Base-by-base conservation (phyloP, 2,888 invertebrate species). In the Cabera pusaria region DNA sequence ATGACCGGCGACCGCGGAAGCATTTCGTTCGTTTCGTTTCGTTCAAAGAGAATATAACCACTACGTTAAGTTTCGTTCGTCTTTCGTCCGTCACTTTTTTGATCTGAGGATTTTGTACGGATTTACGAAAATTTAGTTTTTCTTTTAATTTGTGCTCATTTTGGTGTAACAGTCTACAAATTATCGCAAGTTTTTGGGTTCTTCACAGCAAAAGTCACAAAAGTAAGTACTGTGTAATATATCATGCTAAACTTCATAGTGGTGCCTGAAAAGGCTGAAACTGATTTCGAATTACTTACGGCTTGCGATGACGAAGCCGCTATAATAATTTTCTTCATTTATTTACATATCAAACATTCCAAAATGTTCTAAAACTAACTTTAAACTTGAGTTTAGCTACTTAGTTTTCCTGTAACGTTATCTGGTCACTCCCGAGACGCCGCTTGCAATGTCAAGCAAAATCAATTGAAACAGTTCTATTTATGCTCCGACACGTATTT, bases 1-100 rank as follows among this genome's bases (percentile, higher is more conserved):
- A 66, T 70, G 71, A 69, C 71, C 64, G 64, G 54, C n/a, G n/a
- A n/a, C n/a, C n/a, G 66, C 73, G 78, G 80, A 80, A 80, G 68
- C 71, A 41, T 64, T 58, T 66, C 54, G 60, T 64, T 70, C 72
- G 74, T 82, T 78, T 77, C n/a, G n/a, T 79, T 76, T 83, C n/a
- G n/a, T n/a, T n/a, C n/a, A n/a, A n/a, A n/a, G n/a, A n/a, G n/a
- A n/a, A n/a, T n/a, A n/a, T n/a, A n/a, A n/a, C n/a, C n/a, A n/a
- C n/a, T n/a, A n/a, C n/a, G n/a, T n/a, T n/a, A n/a, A n/a, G n/a
- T n/a, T n/a, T n/a, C n/a, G 6, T 9, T 22, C 8, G n/a, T 10
- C 9, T 19, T 11, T 9, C 54, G 60, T 64, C 71, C 72, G 74
- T 82, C 79, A 78, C n/a, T n/a, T 79, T 76, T 83, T 82, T 79